Evolutionary conservation across 2,113 vertebrate genomes (phyloP), one percentile per base, ranked within the genome.

Genomic region (Periophthalmus modestus): DNA sequence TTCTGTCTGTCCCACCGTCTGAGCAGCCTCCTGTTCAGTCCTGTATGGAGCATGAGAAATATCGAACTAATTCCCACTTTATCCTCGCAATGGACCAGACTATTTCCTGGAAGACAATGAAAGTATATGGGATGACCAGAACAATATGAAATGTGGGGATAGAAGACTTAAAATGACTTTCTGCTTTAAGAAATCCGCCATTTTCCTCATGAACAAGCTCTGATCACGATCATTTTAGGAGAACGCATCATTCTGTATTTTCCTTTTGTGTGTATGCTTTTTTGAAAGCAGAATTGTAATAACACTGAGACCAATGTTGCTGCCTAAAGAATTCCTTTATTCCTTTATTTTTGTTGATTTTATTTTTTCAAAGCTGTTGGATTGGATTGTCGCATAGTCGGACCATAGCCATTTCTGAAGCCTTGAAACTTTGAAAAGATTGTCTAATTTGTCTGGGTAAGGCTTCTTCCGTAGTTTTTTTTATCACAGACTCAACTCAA

Each of bases 271-370:
- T 87, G 86, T 81, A 74, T 86, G 82, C 75, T 87, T 89, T 89
- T 79, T 70, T 81, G 21, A 81, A 89, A 91, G 89, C 90, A 91
- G 82, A 88, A 84, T 89, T 91, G 89, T 92, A 84, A 88, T 89
- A 92, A 91, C 90, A 89, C 88, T 91, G 89, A 92, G 92, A 93
- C 85, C 91, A 93, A 92, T 87, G 76, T 89, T 92, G 92, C 93
- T 92, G 92, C 91, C 92, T 92, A 91, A 86, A 87, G 80, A 87
- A 91, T 87, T 89, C 79, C 84, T 91, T 89, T 86, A 83, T 86
- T 79, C 83, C 72, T 81, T 87, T 81, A 36, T 87, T 87, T 79
- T 81, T 78, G 65, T 84, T 81, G 59, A 89, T 91, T 86, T 62
- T 91, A 54, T 46, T 80, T 83, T 87, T 78, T 87, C 82, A 82